Evolutionary conservation across 2,113 vertebrate species (phyloP).

Genomic region (Nibea coibor): DNA sequence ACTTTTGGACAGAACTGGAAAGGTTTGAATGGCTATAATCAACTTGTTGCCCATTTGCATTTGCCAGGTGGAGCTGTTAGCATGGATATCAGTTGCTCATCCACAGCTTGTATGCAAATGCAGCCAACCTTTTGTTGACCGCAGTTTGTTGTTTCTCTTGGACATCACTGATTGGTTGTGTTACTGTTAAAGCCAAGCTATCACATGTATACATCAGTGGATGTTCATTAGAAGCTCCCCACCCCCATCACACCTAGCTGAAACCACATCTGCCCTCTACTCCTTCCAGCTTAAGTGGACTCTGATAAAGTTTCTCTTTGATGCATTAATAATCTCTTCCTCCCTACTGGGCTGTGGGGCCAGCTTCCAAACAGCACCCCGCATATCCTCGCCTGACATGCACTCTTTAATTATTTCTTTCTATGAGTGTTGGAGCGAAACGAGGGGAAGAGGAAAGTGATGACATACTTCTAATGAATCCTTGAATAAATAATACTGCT

Average conservation of each 20-base stretch:
- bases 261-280: slow-evolving; percentile 47
- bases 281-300: slow-evolving; percentile 71
- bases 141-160: background rate
- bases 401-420: slow-evolving; percentile 80
- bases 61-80: slow-evolving; percentile 13
- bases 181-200: background rate
- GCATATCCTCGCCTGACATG: slow-evolving; percentile 61
- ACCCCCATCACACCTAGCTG: slow-evolving; percentile 15
- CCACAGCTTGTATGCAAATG: background rate
- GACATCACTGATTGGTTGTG: background rate
- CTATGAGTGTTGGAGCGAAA: slow-evolving; percentile 75
- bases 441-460: slow-evolving; percentile 70
- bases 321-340: slow-evolving; percentile 80
- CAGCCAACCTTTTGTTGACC: background rate
- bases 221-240: slow-evolving; percentile 3
- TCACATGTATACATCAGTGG: slow-evolving; percentile 11
- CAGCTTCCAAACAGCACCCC: slow-evolving; percentile 47
- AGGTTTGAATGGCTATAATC: slow-evolving; percentile 5
- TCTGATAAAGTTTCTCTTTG: slow-evolving; percentile 79
- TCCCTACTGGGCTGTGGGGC: slow-evolving; percentile 51
- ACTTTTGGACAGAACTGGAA: background rate
- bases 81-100: background rate
- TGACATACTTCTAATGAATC: slow-evolving; percentile 82
- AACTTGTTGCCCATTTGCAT: slow-evolving; percentile 3
- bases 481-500: slow-evolving; percentile 81